Percentiles rank a stretch among this genome's conserved stretches.
Conservation (phyloP, 2,113 vertebrate species). For the Agapornis roseicollis region DNA sequence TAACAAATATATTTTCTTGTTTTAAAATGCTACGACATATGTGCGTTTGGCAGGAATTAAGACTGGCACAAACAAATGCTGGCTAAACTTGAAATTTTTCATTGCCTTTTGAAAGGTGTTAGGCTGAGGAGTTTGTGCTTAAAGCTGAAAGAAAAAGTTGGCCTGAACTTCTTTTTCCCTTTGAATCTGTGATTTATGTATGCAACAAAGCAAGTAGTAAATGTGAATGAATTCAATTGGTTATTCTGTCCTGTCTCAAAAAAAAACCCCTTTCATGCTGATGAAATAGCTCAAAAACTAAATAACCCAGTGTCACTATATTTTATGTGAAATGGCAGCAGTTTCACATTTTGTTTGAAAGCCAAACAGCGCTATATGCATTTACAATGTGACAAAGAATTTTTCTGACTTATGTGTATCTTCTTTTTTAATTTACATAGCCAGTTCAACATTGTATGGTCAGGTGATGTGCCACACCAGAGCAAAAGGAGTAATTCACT, state of each 20-base stretch:
- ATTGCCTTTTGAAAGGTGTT: background rate
- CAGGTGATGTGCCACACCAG: background rate
- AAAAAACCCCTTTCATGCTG: background rate
- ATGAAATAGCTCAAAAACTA: slow-evolving; percentile 63
- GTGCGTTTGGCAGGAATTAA: background rate
- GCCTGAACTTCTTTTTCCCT: background rate
- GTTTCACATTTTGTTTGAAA: slow-evolving; percentile 22
- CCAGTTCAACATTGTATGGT: background rate
- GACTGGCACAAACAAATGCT: background rate
- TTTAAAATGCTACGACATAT: background rate
- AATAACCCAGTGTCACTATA: slow-evolving; percentile 37
- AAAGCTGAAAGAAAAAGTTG: background rate
- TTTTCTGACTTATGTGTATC: slow-evolving; percentile 10
- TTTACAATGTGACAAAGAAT: slow-evolving; percentile 34
- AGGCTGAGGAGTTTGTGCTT: background rate
- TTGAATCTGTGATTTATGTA: slow-evolving; percentile 26
- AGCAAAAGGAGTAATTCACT: slow-evolving; percentile 17
- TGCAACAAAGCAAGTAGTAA: slow-evolving; percentile 41
- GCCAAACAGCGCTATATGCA: background rate
- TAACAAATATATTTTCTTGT: background rate
- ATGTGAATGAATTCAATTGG: slow-evolving; percentile 29
- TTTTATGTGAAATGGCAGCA: slow-evolving; percentile 32
- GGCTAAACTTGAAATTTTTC: background rate
- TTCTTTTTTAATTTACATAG: background rate
- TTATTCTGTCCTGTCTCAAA: slow-evolving; percentile 36